Conservation (phyloP, 2,797 vertebrate species). For the Trachops cirrhosus region DNA sequence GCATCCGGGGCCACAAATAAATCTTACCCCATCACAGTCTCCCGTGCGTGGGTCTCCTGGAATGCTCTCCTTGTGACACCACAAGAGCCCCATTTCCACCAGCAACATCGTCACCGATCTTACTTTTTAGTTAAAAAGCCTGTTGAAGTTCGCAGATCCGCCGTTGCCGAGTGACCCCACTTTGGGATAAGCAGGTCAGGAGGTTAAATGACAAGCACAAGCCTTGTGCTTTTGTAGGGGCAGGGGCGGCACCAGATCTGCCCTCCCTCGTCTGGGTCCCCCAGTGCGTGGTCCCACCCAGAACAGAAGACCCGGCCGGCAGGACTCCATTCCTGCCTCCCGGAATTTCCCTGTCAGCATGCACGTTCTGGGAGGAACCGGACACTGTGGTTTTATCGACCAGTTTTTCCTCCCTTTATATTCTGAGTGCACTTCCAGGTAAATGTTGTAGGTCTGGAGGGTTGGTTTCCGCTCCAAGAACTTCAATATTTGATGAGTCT, state of each 20-base stretch:
- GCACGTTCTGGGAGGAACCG: background rate
- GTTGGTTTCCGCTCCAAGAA: slow-evolving; percentile 39
- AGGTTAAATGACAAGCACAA: background rate
- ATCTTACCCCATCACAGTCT: no score
- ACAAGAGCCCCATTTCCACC: no score
- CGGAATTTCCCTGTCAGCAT: background rate
- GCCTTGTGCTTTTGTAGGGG: background rate
- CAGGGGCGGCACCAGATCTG: background rate
- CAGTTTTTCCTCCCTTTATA: slow-evolving; percentile 36
- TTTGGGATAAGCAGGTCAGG: background rate
- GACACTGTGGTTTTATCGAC: background rate
- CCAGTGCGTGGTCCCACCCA: background rate
- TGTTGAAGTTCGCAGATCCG: background rate
- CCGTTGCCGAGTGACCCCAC: background rate
- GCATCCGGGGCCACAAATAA: no score
- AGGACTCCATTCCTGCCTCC: background rate
- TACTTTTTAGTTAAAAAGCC: background rate
- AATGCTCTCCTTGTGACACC: background rate
- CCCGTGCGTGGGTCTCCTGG: no score
- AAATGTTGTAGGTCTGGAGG: slow-evolving; percentile 42
- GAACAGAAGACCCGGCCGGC: background rate
- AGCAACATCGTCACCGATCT: no score
- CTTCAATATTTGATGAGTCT: slow-evolving; percentile 63
- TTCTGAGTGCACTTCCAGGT: slow-evolving; percentile 22
- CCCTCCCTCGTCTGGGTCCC: background rate